Evolutionary conservation across 2,888 invertebrate genomes (phyloP).

Genomic region (Blomia tropicalis): DNA sequence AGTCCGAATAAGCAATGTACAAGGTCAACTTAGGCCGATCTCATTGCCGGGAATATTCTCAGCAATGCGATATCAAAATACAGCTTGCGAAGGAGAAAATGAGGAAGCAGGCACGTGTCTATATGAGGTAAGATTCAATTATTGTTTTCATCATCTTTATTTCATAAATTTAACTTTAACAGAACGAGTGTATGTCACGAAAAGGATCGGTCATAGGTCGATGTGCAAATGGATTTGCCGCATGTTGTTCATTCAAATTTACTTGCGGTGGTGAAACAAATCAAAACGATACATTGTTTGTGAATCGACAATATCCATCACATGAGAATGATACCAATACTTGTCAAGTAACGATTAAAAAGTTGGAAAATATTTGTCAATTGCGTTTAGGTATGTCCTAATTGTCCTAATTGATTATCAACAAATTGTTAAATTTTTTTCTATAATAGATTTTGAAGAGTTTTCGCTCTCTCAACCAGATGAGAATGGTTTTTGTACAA

Average conservation of each 20-base stretch:
- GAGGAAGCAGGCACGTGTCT: conserved; percentile 44
- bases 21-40: conserved; percentile 17
- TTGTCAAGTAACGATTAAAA: conserved; percentile 64
- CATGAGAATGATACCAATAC: conserved; percentile 62
- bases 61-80: conserved; percentile 58
- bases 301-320: conserved; percentile 61
- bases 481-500: conserved; percentile 52
- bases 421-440: background rate
- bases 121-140: conserved; percentile 21
- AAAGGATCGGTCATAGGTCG: conserved; percentile 56
- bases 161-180: background rate
- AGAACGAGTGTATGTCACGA: conserved; percentile 49
- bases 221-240: conserved; percentile 59
- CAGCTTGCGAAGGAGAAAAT: conserved; percentile 62
- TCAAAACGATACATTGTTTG: conserved; percentile 71
- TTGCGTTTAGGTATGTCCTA: conserved; percentile 41
- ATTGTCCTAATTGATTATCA: no score
- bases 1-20: background rate
- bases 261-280: conserved; percentile 59
- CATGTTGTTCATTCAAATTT: conserved; percentile 50
- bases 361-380: conserved; percentile 65
- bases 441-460: conserved; percentile 37
- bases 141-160: background rate
- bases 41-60: conserved; percentile 45
- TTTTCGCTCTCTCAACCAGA: conserved; percentile 40